Evolutionary conservation across 2,888 invertebrate species (phyloP).

Genomic region (Phorcus lineatus): DNA sequence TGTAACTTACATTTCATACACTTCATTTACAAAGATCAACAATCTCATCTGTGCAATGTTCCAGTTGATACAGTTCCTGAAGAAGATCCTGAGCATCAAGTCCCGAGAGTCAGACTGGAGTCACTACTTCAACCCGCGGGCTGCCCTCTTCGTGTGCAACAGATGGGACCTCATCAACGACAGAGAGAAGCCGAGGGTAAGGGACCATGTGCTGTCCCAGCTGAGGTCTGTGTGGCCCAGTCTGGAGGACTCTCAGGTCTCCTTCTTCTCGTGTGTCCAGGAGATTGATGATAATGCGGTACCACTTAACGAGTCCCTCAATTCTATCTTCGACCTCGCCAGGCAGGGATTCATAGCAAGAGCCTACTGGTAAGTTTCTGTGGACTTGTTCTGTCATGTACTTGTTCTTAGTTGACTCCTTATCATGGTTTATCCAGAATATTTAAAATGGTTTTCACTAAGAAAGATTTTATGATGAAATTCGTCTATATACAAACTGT

Average conservation of each 20-base stretch:
- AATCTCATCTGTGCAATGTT: not conserved
- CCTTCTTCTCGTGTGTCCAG: conserved; percentile 54
- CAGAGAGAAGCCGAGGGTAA: conserved; percentile 52
- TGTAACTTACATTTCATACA: too few relatives aligned
- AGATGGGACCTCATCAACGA: conserved; percentile 63
- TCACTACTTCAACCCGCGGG: conserved; percentile 51
- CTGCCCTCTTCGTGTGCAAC: conserved; percentile 69
- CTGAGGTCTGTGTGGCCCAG: conserved; percentile 60
- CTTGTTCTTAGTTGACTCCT: not conserved
- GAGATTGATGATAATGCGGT: conserved; percentile 39
- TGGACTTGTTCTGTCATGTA: not conserved
- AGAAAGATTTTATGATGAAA: too few relatives aligned
- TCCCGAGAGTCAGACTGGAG: not conserved
- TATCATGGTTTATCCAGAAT: too few relatives aligned
- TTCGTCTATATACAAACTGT: too few relatives aligned
- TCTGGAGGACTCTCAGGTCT: conserved; percentile 54
- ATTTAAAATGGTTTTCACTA: too few relatives aligned
- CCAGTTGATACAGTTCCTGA: conserved; percentile 57
- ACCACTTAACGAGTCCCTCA: conserved; percentile 51
- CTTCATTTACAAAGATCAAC: too few relatives aligned
- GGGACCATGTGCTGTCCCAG: conserved; percentile 51
- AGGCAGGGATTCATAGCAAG: conserved; percentile 54
- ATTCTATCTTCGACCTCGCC: conserved; percentile 50
- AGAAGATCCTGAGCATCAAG: conserved; percentile 51
- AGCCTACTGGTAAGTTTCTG: conserved; percentile 61